Evolutionary conservation across 2,113 vertebrate species (phyloP), one percentile per base, ranked within the genome.

Genomic region (Cinclus cinclus): DNA sequence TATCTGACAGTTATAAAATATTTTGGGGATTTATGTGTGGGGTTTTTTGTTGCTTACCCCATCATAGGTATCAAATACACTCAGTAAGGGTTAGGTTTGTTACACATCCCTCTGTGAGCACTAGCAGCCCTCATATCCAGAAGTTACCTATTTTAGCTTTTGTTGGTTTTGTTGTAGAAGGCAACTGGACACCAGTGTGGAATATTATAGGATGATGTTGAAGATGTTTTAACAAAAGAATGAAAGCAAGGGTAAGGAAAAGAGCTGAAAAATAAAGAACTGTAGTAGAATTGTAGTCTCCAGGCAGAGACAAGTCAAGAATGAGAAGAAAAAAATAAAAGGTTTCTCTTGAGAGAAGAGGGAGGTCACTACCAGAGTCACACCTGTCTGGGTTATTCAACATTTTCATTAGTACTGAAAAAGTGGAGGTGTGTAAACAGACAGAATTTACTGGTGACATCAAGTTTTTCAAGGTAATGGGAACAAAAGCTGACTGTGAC

Each of bases 11-110:
- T 28, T 65, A 56, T 65, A 63, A 92, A 86, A 62, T 79, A 13
- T 12, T 58, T 80, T 24, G 9, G 5, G 11, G 2, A 50, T 78
- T 62, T 35, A 25, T 28, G 7, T 31, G 8, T 15, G 15, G 14
- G 11, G 3, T 64, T 47, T 21, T 33, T 53, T 68, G 30, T 47
- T 46, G 1, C 22, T 46, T 39, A 2, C 0, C 4, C 13, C 1
- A 9, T 35, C 55, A 9, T 10, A 59, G 6, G 52, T 77, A 35
- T 24, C 24, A 75, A 55, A 75, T 55, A 30, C 1, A 35, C 60
- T 47, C 7, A 82, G 2, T 76, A 50, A 79, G 28, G 2, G 1
- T 79, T 69, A 67, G 2, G 13, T 81, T 92, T 91, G 15, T 81
- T 56, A 13, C 15, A 11, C 20, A 59, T 15, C 15, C 9, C 13